Evolutionary conservation across 2,888 invertebrate species (phyloP), one percentile per base, ranked within the genome.

Genomic region (Leucoptera coffeella): DNA sequence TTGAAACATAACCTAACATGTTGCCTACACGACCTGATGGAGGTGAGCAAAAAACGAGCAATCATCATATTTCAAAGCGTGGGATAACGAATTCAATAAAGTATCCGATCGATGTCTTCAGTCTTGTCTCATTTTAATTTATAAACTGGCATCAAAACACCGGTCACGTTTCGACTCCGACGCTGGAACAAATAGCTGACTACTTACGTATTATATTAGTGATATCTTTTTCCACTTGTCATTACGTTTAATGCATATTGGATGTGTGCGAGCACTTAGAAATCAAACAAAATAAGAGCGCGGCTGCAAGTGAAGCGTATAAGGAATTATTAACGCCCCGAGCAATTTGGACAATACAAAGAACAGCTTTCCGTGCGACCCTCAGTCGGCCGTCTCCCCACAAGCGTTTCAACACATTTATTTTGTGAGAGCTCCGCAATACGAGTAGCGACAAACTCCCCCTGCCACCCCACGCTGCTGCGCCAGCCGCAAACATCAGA

Each of bases 81-180:
- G 51, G 54, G 53, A 50, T 57, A 53, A 59, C 50, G 44, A 47
- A 53, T 51, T 50, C 50, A 49, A 47, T 47, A 45, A 48, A 57
- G 37, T 26, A 38, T 39, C 33, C 38, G 50, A 51, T 54, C 45
- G 45, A 34, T 37, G 48, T 49, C 47, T 37, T n/a, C 40, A 40
- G 45, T 48, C 47, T 46, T 42, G 43, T 46, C 45, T 47, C 32
- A 35, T 38, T 38, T 39, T 35, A 37, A 37, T 35, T 38, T 34
- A 37, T 31, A 26, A 29, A 25, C 15, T 12, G 11, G 29, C 24
- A 31, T 30, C 27, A 25, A 34, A 32, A 31, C 30, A 12, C 23
- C 23, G 13, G 10, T 23, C 14, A 12, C 14, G 23, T 23, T 23
- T 19, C 13, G 13, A n/a, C 14, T 10, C 14, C 14, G 13, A 10